Conservation (phyloP, 2,797 vertebrate genomes). For the Linurgus olivaceus region DNA sequence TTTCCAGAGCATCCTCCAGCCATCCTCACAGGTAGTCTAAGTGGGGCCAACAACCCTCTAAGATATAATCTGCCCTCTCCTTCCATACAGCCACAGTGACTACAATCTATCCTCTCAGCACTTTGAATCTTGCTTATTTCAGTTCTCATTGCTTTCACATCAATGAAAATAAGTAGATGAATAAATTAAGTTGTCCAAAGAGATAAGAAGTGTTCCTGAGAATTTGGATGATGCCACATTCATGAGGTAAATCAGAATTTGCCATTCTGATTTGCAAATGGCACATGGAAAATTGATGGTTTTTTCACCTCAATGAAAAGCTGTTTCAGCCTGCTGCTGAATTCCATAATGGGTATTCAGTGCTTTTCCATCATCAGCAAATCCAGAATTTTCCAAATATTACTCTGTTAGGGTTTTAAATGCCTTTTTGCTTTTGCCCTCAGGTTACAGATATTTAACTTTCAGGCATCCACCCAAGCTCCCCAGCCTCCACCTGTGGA, state of each 20-base stretch:
- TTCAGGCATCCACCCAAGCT: neutral
- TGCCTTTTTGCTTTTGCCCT: neutral
- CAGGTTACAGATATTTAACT: neutral
- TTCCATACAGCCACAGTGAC: neutral
- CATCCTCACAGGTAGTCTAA: neutral
- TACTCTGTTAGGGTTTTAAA: neutral
- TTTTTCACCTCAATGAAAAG: neutral
- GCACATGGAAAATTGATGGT: neutral
- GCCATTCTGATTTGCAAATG: neutral
- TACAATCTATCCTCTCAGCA: neutral
- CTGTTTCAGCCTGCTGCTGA: neutral
- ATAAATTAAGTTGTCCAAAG: neutral
- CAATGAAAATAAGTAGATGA: neutral
- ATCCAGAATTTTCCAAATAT: neutral
- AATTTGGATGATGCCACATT: neutral
- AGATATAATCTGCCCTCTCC: neutral
- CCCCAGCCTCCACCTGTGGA: neutral
- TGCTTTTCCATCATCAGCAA: neutral
- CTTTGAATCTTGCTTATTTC: neutral
- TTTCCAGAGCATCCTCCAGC: neutral
- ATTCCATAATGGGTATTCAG: neutral
- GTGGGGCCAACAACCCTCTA: neutral
- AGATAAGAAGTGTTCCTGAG: neutral
- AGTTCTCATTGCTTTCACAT: neutral
- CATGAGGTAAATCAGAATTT: neutral